A percentile compares a stretch with the other conserved stretches of the same genome.
Evolutionary conservation across 2,888 invertebrate genomes (phyloP).

Genomic region (Syrista parreyssii): DNA sequence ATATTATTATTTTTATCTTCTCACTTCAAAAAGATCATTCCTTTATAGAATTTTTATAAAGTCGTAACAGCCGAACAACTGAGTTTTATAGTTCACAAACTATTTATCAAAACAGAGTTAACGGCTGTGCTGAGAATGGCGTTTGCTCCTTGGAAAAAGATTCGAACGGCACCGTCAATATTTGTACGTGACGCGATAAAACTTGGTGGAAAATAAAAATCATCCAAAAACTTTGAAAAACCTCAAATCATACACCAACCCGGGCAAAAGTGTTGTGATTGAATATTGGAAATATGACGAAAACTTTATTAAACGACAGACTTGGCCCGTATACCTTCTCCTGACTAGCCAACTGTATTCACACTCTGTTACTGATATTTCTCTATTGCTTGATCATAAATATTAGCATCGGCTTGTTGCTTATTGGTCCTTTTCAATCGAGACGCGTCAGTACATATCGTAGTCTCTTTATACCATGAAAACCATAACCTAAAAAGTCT

Average conservation of each 20-base stretch:
- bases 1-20: too few species aligned
- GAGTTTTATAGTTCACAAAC: background rate
- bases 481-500: too few species aligned
- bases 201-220: background rate
- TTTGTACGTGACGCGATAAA: background rate
- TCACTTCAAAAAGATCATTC: too few species aligned
- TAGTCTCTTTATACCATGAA: too few species aligned
- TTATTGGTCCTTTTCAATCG: too few species aligned
- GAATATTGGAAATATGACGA: background rate
- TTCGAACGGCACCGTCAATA: background rate
- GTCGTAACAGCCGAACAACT: background rate
- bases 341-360: background rate
- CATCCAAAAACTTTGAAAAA: background rate
- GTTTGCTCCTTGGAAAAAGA: background rate
- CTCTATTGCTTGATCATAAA: background rate
- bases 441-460: too few species aligned
- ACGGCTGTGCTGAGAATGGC: background rate
- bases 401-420: too few species aligned
- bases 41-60: background rate
- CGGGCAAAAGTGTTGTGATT: background rate
- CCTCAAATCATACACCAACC: background rate
- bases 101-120: background rate
- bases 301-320: background rate
- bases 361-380: background rate
- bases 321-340: background rate